phyloP scores from a whole-genome alignment of 2,888 invertebrate species.

The Athalia circularis region DNA sequence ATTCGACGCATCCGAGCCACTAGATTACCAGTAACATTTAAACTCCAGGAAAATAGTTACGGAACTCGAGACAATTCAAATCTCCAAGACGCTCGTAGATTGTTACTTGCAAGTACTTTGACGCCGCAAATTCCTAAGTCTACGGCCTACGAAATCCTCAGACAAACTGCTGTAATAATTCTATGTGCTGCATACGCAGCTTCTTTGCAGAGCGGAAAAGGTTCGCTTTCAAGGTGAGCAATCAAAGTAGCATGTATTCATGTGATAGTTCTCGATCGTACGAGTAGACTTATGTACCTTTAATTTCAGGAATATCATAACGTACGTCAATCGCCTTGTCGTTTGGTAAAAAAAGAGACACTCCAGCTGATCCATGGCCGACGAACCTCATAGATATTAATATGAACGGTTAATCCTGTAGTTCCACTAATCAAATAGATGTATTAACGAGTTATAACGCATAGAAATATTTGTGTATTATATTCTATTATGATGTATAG shows the following conservation, averaged over 20 bases:
- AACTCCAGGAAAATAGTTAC: neutral
- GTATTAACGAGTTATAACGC: slow-evolving; percentile 9
- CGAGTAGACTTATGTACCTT: too few relatives aligned
- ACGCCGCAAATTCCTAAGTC: slow-evolving; percentile 7
- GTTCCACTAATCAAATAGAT: slow-evolving; percentile 17
- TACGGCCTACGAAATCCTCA: slow-evolving; percentile 57
- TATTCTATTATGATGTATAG: slow-evolving; percentile 4
- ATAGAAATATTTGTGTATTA: neutral
- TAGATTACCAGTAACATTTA: neutral
- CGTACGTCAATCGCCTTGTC: slow-evolving; percentile 23
- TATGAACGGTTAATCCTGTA: slow-evolving; percentile 12
- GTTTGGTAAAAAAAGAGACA: slow-evolving; percentile 27
- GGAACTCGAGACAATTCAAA: neutral
- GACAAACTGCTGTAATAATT: slow-evolving; percentile 59
- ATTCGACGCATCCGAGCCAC: slow-evolving; percentile 41
- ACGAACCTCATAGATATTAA: slow-evolving; percentile 23
- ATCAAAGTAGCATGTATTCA: neutral
- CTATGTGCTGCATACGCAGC: slow-evolving; percentile 65
- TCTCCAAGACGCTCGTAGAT: neutral
- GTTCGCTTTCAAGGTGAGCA: slow-evolving; percentile 59
- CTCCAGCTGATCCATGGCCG: slow-evolving; percentile 23
- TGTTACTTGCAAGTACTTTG: neutral
- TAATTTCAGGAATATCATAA: slow-evolving; percentile 38
- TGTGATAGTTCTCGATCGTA: too few relatives aligned
- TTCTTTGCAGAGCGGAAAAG: slow-evolving; percentile 62